These are phyloP conservation scores for Chloebia gouldiae DNA, from an alignment of 2,113 vertebrate species.

Conservation along the genomic window DNA sequence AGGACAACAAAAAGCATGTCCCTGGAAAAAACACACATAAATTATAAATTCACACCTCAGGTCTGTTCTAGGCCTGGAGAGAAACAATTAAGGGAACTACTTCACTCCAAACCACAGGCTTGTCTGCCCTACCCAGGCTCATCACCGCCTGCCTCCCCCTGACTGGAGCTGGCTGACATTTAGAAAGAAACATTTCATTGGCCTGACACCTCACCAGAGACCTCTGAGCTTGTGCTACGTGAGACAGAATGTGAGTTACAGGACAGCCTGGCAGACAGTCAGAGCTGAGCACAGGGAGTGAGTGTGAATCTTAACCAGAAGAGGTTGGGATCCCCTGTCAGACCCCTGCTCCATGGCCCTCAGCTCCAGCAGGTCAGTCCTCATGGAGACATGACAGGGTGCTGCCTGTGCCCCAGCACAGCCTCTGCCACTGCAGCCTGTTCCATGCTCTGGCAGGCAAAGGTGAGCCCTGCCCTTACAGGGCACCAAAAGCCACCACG, in stretches of 20 bases:
- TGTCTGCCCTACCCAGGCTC: neutral
- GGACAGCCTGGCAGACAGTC: neutral
- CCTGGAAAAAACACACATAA: neutral
- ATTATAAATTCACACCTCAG: neutral
- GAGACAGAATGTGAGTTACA: neutral
- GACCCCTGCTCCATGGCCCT: neutral
- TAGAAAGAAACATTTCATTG: constrained; percentile 30
- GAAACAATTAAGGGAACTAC: neutral
- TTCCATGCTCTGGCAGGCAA: neutral
- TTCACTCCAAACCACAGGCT: constrained; percentile 13
- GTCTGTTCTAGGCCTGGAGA: neutral
- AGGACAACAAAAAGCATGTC: neutral
- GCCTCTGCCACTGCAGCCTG: neutral
- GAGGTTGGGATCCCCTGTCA: neutral
- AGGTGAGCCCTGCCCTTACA: neutral
- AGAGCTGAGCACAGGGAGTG: neutral
- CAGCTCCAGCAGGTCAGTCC: neutral
- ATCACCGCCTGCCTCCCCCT: neutral
- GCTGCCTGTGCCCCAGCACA: neutral
- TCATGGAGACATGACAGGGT: rapidly evolving
- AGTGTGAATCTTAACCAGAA: neutral
- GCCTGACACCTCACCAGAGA: constrained; percentile 33
- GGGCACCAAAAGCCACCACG: neutral
- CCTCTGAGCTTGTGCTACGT: neutral
- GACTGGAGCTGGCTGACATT: constrained; percentile 6